These are phyloP conservation scores for Dysmachus trigonus DNA, from an alignment of 2,888 invertebrate species.

Conservation along the genomic window DNA sequence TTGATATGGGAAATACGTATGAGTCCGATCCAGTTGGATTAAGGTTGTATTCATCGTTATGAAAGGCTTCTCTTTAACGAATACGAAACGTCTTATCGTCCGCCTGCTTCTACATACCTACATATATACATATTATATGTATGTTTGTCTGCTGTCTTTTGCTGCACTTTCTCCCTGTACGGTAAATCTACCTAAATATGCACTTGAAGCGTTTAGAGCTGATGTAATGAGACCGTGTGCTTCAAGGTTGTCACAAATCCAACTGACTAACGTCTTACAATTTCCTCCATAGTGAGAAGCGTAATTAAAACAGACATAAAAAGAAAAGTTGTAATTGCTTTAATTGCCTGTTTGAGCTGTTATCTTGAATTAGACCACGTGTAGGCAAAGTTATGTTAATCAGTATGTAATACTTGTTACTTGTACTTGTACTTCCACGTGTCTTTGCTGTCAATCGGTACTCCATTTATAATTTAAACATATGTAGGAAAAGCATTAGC, in stretches of 20 bases:
- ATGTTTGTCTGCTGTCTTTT: background rate
- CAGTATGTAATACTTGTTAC: background rate
- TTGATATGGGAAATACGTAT: background rate
- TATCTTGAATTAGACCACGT: background rate
- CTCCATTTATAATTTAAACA: background rate
- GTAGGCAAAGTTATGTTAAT: background rate
- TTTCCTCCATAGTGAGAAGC: background rate
- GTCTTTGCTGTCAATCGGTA: background rate
- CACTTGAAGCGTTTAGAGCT: background rate
- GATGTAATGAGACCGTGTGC: background rate
- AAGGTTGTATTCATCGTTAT: background rate
- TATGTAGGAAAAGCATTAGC: background rate
- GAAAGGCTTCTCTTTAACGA: background rate
- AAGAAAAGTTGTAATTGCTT: background rate
- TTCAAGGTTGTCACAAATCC: background rate
- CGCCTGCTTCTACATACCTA: background rate
- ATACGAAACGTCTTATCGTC: background rate
- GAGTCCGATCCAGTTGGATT: background rate
- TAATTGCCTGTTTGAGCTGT: background rate
- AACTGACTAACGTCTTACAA: background rate
- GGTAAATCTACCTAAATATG: background rate
- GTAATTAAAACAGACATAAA: background rate
- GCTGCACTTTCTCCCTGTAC: conserved; percentile 6
- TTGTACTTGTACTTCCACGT: background rate
- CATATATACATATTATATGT: no score